Base-by-base conservation (phyloP, 1,140 invertebrate genomes). In the Agrypnia vestita region DNA sequence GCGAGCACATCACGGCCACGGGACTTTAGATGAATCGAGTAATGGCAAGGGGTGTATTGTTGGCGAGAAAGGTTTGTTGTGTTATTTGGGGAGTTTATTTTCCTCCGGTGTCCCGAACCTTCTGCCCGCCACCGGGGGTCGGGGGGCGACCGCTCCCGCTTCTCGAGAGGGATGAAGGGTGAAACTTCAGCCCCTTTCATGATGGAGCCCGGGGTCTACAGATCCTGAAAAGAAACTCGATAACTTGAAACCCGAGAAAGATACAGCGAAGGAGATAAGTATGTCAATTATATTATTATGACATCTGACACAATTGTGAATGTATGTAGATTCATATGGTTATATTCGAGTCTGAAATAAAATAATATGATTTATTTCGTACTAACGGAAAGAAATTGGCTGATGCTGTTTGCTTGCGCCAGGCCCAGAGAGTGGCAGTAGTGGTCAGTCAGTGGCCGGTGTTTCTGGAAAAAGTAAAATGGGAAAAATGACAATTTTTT, bases 21-120 rank as follows among this genome's bases (percentile, higher is more conserved):
- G 25, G 49, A 49, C 67, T 71, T 71, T 51, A 71, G 67, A 71
- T 53, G 44, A 51, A 71, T 71, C 46, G 17, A 35, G 49, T 51
- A 71, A 71, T 15, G 67, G 21, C 46, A 25, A 53, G 67, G 19
- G n/a, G 4, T 25, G 44, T 71, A 71, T 71, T 71, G 67, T 71
- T 4, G 67, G 67, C 46, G 15, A 47, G 19, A 71, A 51, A 71
- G 67, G 67, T 71, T 71, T 71, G 67, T 49, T 71, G 67, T 71
- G 67, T 71, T 71, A 71, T 71, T 71, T 12, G 67, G 67, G 0
- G 67, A 51, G 17, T 71, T 71, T 71, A 71, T 71, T 71, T 71
- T 71, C 67, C 15, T 71, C 44, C 13, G 13, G 67, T 51, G 47
- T 25, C 67, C 44, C 43, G 10, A 9, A 11, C 19, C 59, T 43